These are phyloP conservation scores for Pandion haliaetus DNA, from an alignment of 2,113 vertebrate species.

Conservation along the genomic window DNA sequence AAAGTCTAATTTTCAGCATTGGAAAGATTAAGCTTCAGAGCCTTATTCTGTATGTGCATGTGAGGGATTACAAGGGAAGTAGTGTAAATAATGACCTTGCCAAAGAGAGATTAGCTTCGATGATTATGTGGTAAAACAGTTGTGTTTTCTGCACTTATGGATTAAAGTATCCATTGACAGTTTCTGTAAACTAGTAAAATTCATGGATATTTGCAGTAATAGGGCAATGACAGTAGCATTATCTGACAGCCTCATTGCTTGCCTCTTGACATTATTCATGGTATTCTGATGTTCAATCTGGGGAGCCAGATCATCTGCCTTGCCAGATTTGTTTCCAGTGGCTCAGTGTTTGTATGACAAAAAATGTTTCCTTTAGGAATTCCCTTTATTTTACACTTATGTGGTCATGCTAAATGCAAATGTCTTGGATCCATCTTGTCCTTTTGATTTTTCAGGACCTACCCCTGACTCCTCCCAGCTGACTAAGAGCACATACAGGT, in stretches of 20 bases:
- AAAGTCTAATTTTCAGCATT: constrained; percentile 33
- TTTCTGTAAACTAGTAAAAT: not conserved
- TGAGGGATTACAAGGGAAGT: not conserved
- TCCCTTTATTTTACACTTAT: not conserved
- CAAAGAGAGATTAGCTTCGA: constrained; percentile 12
- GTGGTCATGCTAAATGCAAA: not conserved
- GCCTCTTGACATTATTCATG: not conserved
- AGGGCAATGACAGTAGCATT: not conserved
- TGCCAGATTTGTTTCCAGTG: not conserved
- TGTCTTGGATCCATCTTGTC: not conserved
- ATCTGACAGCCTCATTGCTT: not conserved
- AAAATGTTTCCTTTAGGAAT: not conserved
- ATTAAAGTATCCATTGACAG: constrained; percentile 9
- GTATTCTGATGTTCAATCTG: not conserved
- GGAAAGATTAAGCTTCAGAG: constrained; percentile 17
- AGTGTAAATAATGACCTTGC: constrained; percentile 15
- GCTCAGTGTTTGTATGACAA: not conserved
- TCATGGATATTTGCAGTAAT: not conserved
- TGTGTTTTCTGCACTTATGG: not conserved
- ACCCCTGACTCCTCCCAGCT: not conserved
- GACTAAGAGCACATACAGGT: fast-evolving
- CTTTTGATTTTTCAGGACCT: not conserved
- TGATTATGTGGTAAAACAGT: not conserved
- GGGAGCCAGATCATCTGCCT: not conserved
- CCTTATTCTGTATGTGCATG: not conserved